phyloP scores from a whole-genome alignment of 2,888 invertebrate species.

The Brenthis ino region DNA sequence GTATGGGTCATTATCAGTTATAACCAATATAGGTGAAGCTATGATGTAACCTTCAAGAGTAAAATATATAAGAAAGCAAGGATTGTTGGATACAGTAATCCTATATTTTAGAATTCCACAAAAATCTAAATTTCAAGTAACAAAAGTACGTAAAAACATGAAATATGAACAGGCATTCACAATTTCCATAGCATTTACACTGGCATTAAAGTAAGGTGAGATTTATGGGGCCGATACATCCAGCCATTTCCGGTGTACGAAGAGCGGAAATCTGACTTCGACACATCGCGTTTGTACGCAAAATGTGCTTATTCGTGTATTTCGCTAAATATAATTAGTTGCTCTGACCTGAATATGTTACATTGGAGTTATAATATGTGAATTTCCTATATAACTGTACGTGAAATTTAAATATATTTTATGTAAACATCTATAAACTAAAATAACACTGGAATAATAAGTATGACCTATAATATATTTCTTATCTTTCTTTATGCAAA shows the following conservation, averaged over 20 bases:
- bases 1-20: no score
- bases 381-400: not conserved
- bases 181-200: slow-evolving; percentile 27
- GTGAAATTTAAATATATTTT: no score
- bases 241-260: slow-evolving; percentile 34
- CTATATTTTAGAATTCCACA: not conserved
- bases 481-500: no score
- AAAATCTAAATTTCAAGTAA: not conserved
- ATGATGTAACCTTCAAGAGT: no score
- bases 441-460: no score
- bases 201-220: slow-evolving; percentile 33
- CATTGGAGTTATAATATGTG: not conserved
- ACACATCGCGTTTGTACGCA: slow-evolving; percentile 31
- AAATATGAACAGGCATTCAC: slow-evolving; percentile 13
- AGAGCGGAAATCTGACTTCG: slow-evolving; percentile 39
- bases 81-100: no score
- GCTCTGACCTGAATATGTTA: slow-evolving; percentile 11
- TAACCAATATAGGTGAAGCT: no score
- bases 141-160: slow-evolving; percentile 8
- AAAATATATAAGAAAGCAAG: no score
- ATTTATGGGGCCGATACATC: slow-evolving; percentile 40
- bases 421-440: no score
- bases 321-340: slow-evolving; percentile 21
- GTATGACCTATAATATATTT: no score
- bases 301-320: slow-evolving; percentile 19